These are phyloP conservation scores for Etheostoma nigrum DNA, from an alignment of 2,797 vertebrate species.

Conservation along the genomic window DNA sequence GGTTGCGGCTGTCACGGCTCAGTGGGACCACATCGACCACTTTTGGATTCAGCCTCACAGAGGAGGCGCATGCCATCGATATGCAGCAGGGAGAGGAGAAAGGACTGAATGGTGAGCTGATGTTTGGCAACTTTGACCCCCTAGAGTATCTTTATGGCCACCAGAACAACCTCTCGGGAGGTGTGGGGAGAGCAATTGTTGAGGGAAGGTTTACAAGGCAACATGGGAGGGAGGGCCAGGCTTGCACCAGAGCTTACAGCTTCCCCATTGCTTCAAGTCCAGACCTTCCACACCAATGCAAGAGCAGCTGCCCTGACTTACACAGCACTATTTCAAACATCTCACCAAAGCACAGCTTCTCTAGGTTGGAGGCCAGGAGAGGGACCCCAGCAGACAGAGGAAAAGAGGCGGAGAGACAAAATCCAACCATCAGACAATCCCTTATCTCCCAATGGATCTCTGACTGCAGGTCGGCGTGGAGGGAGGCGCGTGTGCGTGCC, in stretches of 20 bases:
- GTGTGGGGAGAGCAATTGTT: constrained; percentile 12
- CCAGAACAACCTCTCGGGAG: constrained; percentile 53
- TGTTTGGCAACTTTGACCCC: constrained; percentile 78
- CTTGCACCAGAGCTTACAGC: constrained; percentile 65
- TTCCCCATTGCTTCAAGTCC: constrained; percentile 77
- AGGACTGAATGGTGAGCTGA: constrained; percentile 13
- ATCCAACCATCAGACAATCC: constrained; percentile 76
- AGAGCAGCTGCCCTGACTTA: constrained; percentile 79
- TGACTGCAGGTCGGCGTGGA: constrained; percentile 88
- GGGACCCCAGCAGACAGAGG: constrained; percentile 9
- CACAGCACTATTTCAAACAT: constrained; percentile 42
- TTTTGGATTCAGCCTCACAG: constrained; percentile 9
- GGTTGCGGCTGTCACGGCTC: constrained; percentile 56
- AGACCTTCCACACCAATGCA: constrained; percentile 72
- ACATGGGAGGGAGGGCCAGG: constrained; percentile 23
- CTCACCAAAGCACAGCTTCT: constrained; percentile 26
- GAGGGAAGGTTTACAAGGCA: constrained; percentile 35
- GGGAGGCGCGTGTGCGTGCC: constrained; percentile 85
- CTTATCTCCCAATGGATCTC: constrained; percentile 89
- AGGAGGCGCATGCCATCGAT: constrained; percentile 23
- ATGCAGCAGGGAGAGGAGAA: constrained; percentile 27
- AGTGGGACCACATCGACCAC: constrained; percentile 28
- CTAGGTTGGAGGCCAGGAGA: constrained; percentile 32
- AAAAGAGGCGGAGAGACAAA: constrained; percentile 43
- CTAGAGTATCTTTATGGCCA: constrained; percentile 88